Conservation (phyloP, 2,797 vertebrate species). For the Trachops cirrhosus region DNA sequence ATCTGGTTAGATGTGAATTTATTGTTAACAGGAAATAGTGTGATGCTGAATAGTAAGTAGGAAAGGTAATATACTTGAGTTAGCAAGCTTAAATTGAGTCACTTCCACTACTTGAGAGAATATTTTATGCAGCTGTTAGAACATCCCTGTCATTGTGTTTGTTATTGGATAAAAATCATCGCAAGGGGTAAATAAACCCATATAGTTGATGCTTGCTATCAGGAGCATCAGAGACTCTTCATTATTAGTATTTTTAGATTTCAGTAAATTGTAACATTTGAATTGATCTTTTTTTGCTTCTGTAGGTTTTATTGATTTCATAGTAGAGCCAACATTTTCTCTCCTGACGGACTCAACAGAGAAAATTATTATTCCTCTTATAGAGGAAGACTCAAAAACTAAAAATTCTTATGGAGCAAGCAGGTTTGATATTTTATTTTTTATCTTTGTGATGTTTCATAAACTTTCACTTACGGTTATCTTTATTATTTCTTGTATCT, state of each 20-base stretch:
- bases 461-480: background rate
- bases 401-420: constrained; percentile 82
- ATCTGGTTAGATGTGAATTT: background rate
- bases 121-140: background rate
- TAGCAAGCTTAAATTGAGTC: background rate
- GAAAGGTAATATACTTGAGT: background rate
- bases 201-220: background rate
- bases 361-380: constrained; percentile 97
- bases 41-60: background rate
- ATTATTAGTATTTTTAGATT: constrained; percentile 7
- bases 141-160: background rate
- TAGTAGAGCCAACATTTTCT: constrained; percentile 97
- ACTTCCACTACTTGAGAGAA: background rate
- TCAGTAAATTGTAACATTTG: constrained; percentile 8
- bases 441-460: background rate
- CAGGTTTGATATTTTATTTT: constrained; percentile 81
- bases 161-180: background rate
- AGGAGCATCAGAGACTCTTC: background rate
- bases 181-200: background rate
- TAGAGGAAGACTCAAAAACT: constrained; percentile 92
- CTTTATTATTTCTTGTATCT: background rate
- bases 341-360: constrained; percentile 96
- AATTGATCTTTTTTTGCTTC: constrained; percentile 32
- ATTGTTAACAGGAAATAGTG: background rate
- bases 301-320: constrained; percentile 98